A percentile compares a stretch with the other conserved stretches of the same genome.
Evolutionary conservation across 2,797 vertebrate genomes (phyloP).

Genomic region (Pseudochromis fuscus): DNA sequence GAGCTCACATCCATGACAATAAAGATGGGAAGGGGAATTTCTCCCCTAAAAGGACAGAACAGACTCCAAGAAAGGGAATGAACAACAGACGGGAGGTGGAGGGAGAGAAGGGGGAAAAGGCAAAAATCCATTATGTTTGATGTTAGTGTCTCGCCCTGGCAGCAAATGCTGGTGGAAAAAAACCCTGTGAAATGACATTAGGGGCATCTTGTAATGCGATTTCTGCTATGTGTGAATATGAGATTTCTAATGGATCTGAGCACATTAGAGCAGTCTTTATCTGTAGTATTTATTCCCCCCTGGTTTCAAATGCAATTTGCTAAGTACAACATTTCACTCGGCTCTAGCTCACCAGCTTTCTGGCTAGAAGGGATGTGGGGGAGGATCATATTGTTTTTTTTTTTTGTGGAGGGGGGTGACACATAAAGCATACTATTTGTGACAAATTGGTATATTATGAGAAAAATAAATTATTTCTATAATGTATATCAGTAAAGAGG

Average conservation of each 20-base stretch:
- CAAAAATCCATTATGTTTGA: slow-evolving; percentile 88
- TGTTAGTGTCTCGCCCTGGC: slow-evolving; percentile 80
- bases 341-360: slow-evolving; percentile 65
- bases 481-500: slow-evolving; percentile 46
- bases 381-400: slow-evolving; percentile 69
- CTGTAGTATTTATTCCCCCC: slow-evolving; percentile 86
- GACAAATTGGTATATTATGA: slow-evolving; percentile 71
- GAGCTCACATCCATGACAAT: slow-evolving; percentile 45
- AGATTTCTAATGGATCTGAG: slow-evolving; percentile 89
- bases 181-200: slow-evolving; percentile 86
- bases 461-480: slow-evolving; percentile 46
- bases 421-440: slow-evolving; percentile 62
- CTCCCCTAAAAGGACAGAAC: slow-evolving; percentile 45
- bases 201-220: slow-evolving; percentile 85
- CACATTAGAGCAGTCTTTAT: slow-evolving; percentile 87
- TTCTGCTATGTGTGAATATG: slow-evolving; percentile 87
- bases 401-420: slow-evolving; percentile 30
- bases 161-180: slow-evolving; percentile 74
- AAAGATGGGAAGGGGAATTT: slow-evolving; percentile 52
- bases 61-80: slow-evolving; percentile 39
- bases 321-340: slow-evolving; percentile 83
- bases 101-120: slow-evolving; percentile 49
- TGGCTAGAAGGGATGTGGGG: slow-evolving; percentile 66
- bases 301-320: slow-evolving; percentile 87
- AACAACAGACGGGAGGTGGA: slow-evolving; percentile 55